Conservation (phyloP, 2,797 vertebrate genomes). For the Manis crassicaudata region DNA sequence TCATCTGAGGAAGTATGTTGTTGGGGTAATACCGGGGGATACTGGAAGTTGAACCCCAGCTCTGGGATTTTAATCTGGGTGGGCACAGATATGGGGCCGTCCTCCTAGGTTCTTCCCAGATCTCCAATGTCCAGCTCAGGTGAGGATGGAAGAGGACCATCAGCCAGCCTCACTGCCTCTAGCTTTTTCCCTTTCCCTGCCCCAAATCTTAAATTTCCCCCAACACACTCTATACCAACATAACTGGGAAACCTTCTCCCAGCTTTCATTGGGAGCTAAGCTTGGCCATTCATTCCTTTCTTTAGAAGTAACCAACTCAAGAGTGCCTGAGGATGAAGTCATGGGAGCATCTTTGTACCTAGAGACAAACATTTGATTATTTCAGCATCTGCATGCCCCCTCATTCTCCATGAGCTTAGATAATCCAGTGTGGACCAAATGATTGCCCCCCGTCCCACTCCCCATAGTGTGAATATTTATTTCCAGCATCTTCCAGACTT, state of each 20-base stretch:
- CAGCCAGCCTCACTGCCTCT: neutral
- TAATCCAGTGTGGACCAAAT: neutral
- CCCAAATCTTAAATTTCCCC: neutral
- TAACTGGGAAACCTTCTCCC: neutral
- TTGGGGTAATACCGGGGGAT: neutral
- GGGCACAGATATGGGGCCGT: no score
- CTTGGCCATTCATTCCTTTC: neutral
- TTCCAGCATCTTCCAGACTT: constrained; percentile 29
- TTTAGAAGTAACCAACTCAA: neutral
- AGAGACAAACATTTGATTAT: neutral
- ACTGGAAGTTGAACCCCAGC: neutral
- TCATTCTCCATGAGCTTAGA: neutral
- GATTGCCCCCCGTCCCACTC: neutral
- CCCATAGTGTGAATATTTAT: neutral
- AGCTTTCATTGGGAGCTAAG: neutral
- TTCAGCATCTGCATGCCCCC: neutral
- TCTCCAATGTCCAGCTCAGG: neutral
- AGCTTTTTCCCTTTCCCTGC: neutral
- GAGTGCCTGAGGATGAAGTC: neutral
- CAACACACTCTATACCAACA: neutral
- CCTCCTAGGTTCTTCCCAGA: neutral
- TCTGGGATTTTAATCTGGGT: neutral
- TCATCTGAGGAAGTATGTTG: constrained; percentile 25
- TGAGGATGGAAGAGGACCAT: neutral
- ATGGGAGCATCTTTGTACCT: neutral